Evolutionary conservation across 2,113 vertebrate species (phyloP), one percentile per base, ranked within the genome.

Genomic region (Podarcis muralis): DNA sequence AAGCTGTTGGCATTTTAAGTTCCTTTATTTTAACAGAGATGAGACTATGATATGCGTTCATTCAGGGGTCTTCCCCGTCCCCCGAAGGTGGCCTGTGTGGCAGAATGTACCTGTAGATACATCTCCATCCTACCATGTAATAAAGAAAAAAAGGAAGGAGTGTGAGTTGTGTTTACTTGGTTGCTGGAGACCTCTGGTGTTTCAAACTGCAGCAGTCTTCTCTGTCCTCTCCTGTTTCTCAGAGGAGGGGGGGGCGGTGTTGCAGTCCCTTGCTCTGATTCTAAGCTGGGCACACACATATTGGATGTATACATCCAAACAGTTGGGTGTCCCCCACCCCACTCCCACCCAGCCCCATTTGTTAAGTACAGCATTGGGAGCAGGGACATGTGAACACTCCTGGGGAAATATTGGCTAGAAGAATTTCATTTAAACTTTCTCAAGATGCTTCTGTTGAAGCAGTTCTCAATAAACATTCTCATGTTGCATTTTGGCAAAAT

Each of bases 21-120:
- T 27, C 8, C 9, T 48, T 37, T 74, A 69, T 89, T 89, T 78
- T 88, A 69, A 93, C 59, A 66, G 85, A 1, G 0, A 0, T 0
- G 89, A 93, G 82, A 71, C 74, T 80, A 86, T 40, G 22, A 74
- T 83, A 87, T 48, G 87, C 0, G 4, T 92, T 90, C 86, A 84
- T 2, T 3, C 6, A 1, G 75, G 93, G 91, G 93, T 93, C 94
- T 95, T 48, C 43, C 94, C 91, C 81, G 84, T 30, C 35, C 59
- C 18, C 66, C 85, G 89, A 90, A 82, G 89, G 88, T 75, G 81
- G 84, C 0, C 0, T 85, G 69, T 0, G 25, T 37, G 94, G 92
- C 87, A 81, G 90, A 90, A 89, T 93, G 94, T 93, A 87, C 32
- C 53, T 94, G 94, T 94, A 89, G 25, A 88, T 85, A 91, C 88